Base-by-base conservation (phyloP, 2,888 invertebrate species). In the Dolomedes plantarius region DNA sequence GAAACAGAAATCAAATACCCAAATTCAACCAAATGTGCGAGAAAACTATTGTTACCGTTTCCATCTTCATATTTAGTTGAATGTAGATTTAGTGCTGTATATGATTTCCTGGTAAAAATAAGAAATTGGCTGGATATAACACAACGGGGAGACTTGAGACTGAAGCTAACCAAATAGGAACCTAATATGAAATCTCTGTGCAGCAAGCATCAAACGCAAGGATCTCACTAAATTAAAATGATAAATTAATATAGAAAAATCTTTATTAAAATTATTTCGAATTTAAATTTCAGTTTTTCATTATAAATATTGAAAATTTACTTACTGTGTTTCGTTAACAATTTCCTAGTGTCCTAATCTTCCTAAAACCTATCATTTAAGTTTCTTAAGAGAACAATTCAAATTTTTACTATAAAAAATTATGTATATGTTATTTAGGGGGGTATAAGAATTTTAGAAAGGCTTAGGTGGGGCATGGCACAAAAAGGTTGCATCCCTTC, bases 221-320 rank as follows among this genome's bases (percentile, higher is more conserved):
- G 46, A 64, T 71, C 79, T 71, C 72, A 79, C 19, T 79, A 65
- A 75, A 65, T 65, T 67, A 74, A 74, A 74, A 74, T 74, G 74
- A 36, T 74, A 62, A 74, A 74, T 74, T 74, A 74, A 5, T 62
- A 62, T 23, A 74, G 36, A 74, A 74, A 62, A 72, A 50, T 71
- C 27, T 71, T 71, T 41, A 41, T 71, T 36, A 36, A 7, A 36
- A 36, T 36, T 36, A n/a, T n/a, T n/a, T n/a, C n/a, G n/a, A n/a
- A n/a, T n/a, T n/a, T n/a, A n/a, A n/a, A n/a, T n/a, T n/a, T n/a
- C n/a, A n/a, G n/a, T n/a, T n/a, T n/a, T n/a, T n/a, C n/a, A n/a
- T n/a, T n/a, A n/a, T n/a, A n/a, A n/a, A n/a, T n/a, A n/a, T n/a
- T n/a, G n/a, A n/a, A n/a, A n/a, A n/a, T n/a, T n/a, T n/a, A n/a